Evolutionary conservation across 2,888 invertebrate species (phyloP).

Genomic region (Nephrotoma flavescens): DNA sequence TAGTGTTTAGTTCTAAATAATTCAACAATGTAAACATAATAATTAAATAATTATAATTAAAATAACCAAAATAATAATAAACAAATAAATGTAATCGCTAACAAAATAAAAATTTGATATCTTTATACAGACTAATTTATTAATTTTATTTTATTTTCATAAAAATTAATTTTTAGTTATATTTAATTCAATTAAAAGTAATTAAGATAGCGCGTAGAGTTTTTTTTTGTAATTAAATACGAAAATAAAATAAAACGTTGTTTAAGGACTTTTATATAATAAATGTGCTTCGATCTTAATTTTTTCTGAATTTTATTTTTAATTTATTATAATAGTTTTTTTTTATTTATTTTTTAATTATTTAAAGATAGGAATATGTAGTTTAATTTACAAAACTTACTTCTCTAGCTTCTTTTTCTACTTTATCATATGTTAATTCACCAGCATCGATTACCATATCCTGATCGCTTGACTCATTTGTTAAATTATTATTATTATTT

Average conservation of each 20-base stretch:
- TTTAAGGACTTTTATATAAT: background rate
- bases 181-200: background rate
- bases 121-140: background rate
- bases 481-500: constrained; percentile 22
- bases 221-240: background rate
- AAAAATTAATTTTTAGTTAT: background rate
- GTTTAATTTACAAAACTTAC: constrained; percentile 32
- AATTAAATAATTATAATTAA: background rate
- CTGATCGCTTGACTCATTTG: constrained; percentile 22
- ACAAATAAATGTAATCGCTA: background rate
- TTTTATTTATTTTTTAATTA: background rate
- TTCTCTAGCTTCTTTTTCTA: constrained; percentile 65
- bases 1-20: background rate
- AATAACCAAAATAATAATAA: background rate
- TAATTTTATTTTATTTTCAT: background rate
- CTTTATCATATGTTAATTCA: constrained; percentile 55
- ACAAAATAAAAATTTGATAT: background rate
- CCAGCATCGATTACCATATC: constrained; percentile 36
- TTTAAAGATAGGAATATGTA: background rate
- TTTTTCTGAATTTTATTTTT: background rate
- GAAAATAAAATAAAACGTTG: background rate
- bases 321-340: background rate
- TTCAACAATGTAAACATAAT: background rate
- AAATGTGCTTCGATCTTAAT: background rate
- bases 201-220: background rate